Base-by-base conservation (phyloP, 1,140 invertebrate species). In the Listronotus oregonensis region DNA sequence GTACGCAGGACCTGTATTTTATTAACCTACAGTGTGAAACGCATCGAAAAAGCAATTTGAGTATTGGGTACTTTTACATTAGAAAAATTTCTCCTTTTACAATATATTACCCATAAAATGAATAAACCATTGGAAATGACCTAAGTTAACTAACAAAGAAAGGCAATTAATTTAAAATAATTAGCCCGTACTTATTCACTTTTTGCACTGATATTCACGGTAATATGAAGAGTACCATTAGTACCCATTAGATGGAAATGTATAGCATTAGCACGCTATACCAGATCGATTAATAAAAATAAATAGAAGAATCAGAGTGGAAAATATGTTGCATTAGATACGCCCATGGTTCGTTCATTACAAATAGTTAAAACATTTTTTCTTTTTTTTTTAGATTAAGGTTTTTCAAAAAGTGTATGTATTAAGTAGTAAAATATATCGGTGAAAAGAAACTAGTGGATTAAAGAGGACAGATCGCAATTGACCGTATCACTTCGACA, bases 141-240 rank as follows among this genome's bases (percentile, higher is more conserved):
- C 34, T 12, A 9, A 37, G 34, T 10, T 37, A 37, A 2, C 34
- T 12, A 5, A 9, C 34, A 37, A 37, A 37, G 34, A 37, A 37
- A 37, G 11, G 8, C 34, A 37, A 37, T 37, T 37, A 37, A 37
- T 37, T 37, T 37, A 10, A 37, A 37, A 12, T 37, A 37, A 37
- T 37, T 37, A 37, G 11, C 8, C 8, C 8, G 1, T 37, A 12
- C 50, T n/a, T 42, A 51, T 42, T 31, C 47, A 42, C 39, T 61
- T 61, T 61, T 61, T 46, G 58, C 58, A 50, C 58, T 61, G 21
- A 51, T 61, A 61, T 61, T 51, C 58, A 61, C 58, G 58, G 15
- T 61, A 61, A 61, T 56, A 37, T 52, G 50, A 31, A 12, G n/a
- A 18, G 12, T 52, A 44, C 40, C 37, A 55, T 39, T 39, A 55